phyloP scores from a whole-genome alignment of 2,888 invertebrate genomes.

The Drosophila mercatorum region DNA sequence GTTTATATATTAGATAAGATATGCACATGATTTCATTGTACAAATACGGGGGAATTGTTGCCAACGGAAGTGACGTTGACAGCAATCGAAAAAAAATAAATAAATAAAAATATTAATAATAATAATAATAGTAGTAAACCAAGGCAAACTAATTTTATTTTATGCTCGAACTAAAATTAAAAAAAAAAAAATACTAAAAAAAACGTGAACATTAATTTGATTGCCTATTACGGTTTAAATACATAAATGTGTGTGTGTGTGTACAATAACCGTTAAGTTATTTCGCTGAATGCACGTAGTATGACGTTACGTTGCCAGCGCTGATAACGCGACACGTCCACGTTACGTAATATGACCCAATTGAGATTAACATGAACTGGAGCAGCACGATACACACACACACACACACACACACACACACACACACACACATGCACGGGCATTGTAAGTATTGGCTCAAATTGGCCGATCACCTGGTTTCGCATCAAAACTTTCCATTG shows the following conservation, averaged over 20 bases:
- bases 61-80: slow-evolving; percentile 68
- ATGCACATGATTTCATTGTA: slow-evolving; percentile 73
- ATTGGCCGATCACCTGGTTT: slow-evolving; percentile 28
- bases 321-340: slow-evolving; percentile 51
- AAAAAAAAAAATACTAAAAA: slow-evolving; percentile 1
- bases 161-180: slow-evolving; percentile 20
- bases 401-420: background rate
- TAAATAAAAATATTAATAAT: background rate
- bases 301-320: slow-evolving; percentile 33
- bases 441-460: slow-evolving; percentile 28
- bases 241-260: background rate
- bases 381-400: slow-evolving; percentile 20
- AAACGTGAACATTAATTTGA: slow-evolving; percentile 38
- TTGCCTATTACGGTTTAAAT: slow-evolving; percentile 25
- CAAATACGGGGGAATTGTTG: slow-evolving; percentile 47
- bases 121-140: slow-evolving; percentile 6
- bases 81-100: slow-evolving; percentile 37
- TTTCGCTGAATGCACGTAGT: slow-evolving; percentile 40
- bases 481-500: slow-evolving; percentile 50
- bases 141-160: slow-evolving; percentile 39
- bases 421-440: background rate
- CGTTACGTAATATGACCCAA: slow-evolving; percentile 63
- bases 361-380: slow-evolving; percentile 48
- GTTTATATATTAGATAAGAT: slow-evolving; percentile 62
- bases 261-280: background rate